These are phyloP conservation scores for Acanthisitta chloris DNA, from an alignment of 2,113 vertebrate genomes.

Conservation along the genomic window DNA sequence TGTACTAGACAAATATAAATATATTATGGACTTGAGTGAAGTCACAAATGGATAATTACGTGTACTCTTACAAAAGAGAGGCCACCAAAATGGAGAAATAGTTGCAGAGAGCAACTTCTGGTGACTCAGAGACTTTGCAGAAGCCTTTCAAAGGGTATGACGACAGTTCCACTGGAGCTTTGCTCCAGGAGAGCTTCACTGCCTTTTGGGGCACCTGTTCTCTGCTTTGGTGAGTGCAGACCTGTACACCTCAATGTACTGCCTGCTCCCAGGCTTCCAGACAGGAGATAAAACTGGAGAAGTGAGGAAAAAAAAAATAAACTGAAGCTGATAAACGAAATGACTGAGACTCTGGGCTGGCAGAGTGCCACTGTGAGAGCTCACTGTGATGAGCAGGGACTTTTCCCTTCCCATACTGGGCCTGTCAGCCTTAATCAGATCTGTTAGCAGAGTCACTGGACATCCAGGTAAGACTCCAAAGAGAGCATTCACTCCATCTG, in stretches of 20 bases:
- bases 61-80: background rate
- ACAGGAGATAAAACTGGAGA: background rate
- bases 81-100: background rate
- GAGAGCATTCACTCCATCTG: background rate
- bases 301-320: constrained; percentile 3
- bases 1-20: background rate
- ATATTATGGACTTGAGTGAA: background rate
- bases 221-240: background rate
- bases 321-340: background rate
- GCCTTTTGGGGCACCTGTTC: background rate
- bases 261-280: background rate
- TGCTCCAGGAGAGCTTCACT: background rate
- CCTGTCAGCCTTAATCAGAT: constrained; percentile 35
- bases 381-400: background rate
- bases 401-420: background rate
- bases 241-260: background rate
- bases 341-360: background rate
- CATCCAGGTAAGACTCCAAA: background rate
- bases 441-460: background rate
- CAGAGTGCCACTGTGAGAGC: background rate
- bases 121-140: background rate
- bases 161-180: background rate
- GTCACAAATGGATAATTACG: background rate
- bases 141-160: accelerated
- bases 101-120: background rate